Conservation (phyloP, 2,113 vertebrate species). For the Rhegmatorhina hoffmannsi region DNA sequence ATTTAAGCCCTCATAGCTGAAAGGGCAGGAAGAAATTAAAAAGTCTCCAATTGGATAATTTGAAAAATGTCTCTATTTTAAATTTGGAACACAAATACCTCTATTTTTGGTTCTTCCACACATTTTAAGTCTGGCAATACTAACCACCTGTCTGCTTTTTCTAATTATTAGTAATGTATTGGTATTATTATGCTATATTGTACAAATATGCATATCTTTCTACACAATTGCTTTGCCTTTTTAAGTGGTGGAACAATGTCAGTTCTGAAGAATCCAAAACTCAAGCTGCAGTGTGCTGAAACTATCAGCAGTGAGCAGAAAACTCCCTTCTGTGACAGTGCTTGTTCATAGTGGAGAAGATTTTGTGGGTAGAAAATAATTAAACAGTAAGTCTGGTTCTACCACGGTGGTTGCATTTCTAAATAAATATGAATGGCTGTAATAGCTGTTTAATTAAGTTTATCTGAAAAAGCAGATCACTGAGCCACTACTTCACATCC, state of each 20-base stretch:
- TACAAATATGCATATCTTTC: not conserved
- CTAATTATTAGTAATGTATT: not conserved
- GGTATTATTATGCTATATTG: not conserved
- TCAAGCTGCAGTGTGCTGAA: not conserved
- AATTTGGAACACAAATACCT: not conserved
- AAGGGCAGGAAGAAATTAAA: not conserved
- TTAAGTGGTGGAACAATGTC: not conserved
- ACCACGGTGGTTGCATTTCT: not conserved
- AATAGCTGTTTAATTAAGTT: conserved; percentile 13
- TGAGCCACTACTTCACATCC: not conserved
- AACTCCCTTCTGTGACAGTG: not conserved
- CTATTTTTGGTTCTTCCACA: not conserved
- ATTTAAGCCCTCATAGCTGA: not conserved
- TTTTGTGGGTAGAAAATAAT: not conserved
- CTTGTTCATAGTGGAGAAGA: not conserved
- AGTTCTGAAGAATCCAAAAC: not conserved
- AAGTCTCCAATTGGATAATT: not conserved
- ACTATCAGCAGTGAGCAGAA: not conserved
- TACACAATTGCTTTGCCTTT: not conserved
- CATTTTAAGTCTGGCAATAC: not conserved
- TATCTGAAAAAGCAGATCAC: not conserved
- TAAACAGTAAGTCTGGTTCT: not conserved
- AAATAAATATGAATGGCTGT: not conserved
- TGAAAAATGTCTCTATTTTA: not conserved
- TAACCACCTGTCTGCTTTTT: not conserved